phyloP scores from a whole-genome alignment of 1,140 invertebrate species.

The Calycopis cecrops region DNA sequence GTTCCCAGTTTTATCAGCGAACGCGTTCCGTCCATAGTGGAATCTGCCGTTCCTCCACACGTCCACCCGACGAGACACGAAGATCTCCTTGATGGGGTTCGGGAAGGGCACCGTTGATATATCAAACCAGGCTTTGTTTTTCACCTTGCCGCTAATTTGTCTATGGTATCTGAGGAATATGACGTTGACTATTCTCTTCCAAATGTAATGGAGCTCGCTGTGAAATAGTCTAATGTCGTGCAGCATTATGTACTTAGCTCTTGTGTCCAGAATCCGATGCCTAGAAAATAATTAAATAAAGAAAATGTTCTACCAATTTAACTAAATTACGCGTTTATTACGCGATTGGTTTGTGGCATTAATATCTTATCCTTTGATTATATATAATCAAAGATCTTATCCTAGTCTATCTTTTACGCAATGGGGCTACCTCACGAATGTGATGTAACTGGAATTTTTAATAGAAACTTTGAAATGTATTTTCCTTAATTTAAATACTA shows the following conservation, averaged over 20 bases:
- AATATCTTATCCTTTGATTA: too few relatives aligned
- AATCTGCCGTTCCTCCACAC: constrained; percentile 79
- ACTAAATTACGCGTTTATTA: too few relatives aligned
- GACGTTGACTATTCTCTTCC: constrained; percentile 85
- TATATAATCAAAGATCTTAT: too few relatives aligned
- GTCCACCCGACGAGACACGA: constrained; percentile 76
- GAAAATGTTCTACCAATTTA: too few relatives aligned
- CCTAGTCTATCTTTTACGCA: too few relatives aligned
- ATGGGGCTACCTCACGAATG: too few relatives aligned
- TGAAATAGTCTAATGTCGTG: constrained; percentile 81
- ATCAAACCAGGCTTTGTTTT: constrained; percentile 77
- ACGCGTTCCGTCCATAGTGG: constrained; percentile 73
- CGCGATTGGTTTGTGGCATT: too few relatives aligned
- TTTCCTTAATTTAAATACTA: too few relatives aligned
- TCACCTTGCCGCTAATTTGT: constrained; percentile 33
- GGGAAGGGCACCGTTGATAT: constrained; percentile 84
- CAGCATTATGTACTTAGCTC: constrained; percentile 81
- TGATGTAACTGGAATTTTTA: too few relatives aligned
- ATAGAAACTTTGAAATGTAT: too few relatives aligned
- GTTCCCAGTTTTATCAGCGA: constrained; percentile 77
- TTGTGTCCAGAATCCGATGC: constrained; percentile 80
- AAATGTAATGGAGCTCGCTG: constrained; percentile 81
- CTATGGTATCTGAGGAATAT: constrained; percentile 80
- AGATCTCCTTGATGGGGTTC: constrained; percentile 65
- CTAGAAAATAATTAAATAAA: constrained; percentile 70